phyloP scores from a whole-genome alignment of 2,113 vertebrate genomes.

The Catharus minimus region DNA sequence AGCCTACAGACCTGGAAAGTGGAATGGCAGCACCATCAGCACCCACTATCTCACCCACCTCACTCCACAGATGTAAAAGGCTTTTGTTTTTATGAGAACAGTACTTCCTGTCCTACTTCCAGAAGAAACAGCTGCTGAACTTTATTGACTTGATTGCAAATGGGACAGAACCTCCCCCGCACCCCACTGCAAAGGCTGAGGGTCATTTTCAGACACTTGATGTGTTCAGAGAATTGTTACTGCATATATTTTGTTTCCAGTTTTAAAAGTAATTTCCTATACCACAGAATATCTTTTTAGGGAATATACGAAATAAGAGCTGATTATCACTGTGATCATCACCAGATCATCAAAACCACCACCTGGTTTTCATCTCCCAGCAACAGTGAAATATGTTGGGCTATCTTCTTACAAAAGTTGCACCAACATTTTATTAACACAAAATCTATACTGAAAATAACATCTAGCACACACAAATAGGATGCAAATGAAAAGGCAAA shows the following conservation, averaged over 20 bases:
- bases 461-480: not conserved
- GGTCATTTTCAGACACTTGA: not conserved
- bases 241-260: not conserved
- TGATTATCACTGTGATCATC: not conserved
- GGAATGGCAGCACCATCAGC: not conserved
- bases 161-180: not conserved
- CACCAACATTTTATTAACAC: not conserved
- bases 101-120: not conserved
- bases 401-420: not conserved
- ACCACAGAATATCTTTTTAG: not conserved
- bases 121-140: not conserved
- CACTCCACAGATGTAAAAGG: not conserved
- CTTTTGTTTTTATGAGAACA: not conserved
- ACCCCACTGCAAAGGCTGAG: not conserved
- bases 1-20: constrained; percentile 85
- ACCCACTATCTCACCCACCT: not conserved
- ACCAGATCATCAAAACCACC: not conserved
- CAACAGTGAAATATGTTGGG: not conserved
- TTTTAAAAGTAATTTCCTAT: not conserved
- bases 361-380: not conserved
- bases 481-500: not conserved
- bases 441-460: not conserved
- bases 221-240: not conserved
- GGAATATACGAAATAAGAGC: not conserved
- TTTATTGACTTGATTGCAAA: not conserved